Evolutionary conservation across 2,797 vertebrate genomes (phyloP), one percentile per base, ranked within the genome.

Genomic region (Myripristis murdjan): DNA sequence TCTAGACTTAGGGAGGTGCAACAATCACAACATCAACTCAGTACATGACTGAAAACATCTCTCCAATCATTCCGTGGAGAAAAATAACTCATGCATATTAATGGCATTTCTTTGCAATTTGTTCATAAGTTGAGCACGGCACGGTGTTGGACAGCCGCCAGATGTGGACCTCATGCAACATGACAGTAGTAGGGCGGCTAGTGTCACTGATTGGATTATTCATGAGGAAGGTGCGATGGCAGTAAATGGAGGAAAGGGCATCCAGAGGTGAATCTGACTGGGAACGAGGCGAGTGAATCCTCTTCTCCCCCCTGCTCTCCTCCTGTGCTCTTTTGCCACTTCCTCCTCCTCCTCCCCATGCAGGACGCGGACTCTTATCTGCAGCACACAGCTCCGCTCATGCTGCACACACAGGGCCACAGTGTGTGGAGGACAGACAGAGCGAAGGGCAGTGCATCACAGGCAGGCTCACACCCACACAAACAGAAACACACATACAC

Each of bases 251-350:
- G 79, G 73, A 89, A 86, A 91, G 90, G 91, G 79, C 90, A 82
- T 86, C 83, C 84, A 88, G 91, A 90, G 91, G 91, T 91, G 85
- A 91, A 74, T 73, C 63, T 75, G 75, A 83, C 78, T 61, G 69
- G 28, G 75, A 72, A 58, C 64, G 70, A 61, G 54, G 66, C 39
- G 57, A 66, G 39, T 67, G 61, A 73, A 64, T 53, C 31, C 44
- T 49, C 73, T 73, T 81, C 41, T 57, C 57, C 43, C 3, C 12
- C 6, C 47, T 53, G n/a, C 44, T 33, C 51, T 82, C 37, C 69
- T 73, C 22, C 47, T 23, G 8, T 11, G 3, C 10, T n/a, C 22
- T 9, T n/a, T 12, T 9, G 3, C 47, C 59, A 7, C 59, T 28
- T 15, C 14, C 23, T 1, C 22, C 15, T 15, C 7, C 12, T 1